Base-by-base conservation (phyloP, 2,113 vertebrate species). In the Microcebus tavaratra region DNA sequence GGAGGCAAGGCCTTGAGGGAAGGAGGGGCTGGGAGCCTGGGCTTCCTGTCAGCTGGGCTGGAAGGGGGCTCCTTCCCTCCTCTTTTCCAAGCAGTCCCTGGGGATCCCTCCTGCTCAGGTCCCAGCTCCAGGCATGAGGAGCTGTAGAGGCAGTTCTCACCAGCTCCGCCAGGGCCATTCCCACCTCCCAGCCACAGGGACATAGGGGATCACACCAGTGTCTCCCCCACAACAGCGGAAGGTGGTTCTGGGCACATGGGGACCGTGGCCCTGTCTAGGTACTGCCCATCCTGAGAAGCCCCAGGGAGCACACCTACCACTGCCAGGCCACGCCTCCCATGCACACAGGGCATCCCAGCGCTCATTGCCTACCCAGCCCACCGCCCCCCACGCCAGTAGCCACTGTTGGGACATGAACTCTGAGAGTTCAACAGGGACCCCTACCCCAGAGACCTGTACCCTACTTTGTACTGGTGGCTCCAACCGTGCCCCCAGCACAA, bases 31-130 rank as follows among this genome's bases (percentile, higher is more conserved):
- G 82, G 82, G 97, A 97, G 85, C 88, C 68, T 65, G 29, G 76
- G 96, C 79, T 97, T 96, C 97, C 94, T 91, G 96, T 97, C 95
- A 87, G 91, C 79, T 96, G 86, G 70, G 36, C 65, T 68, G 86
- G 39, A 18, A 36, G 78, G 68, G 79, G 48, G 63, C 61, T 81
- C 78, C 82, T 79, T 68, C 72, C 67, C 68, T 72, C 89, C 81
- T 73, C 76, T 61, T 80, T 96, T 91, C 88, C 53, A 83, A 79
- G 78, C 82, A 89, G 93, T 95, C 97, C 87, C 95, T 87, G 79
- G 91, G 96, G 97, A 96, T 68, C 55, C 81, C 88, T 91, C 73
- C 65, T 82, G 73, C 79, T 83, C 86, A 93, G 89, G 82, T 88
- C 85, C 88, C 78, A 94, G 88, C 36, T 96, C 78, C 78, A 95